Evolutionary conservation across 2,888 invertebrate genomes (phyloP), one percentile per base, ranked within the genome.

Genomic region (Papilio demoleus): DNA sequence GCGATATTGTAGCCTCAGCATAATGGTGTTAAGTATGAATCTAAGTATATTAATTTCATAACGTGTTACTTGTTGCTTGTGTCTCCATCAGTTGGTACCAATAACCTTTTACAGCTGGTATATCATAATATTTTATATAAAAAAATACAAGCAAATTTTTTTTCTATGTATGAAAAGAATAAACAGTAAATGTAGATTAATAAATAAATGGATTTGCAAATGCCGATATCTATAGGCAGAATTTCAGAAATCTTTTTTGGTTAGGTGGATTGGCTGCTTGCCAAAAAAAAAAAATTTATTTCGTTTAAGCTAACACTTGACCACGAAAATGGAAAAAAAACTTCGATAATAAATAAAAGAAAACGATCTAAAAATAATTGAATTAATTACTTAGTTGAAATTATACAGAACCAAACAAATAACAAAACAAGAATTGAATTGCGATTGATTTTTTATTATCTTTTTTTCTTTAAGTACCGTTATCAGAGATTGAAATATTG

Each of bases 401-500:
- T 2, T 17, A 17, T 56, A 56, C 53, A 4, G 53, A 56, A 56
- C 53, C 53, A 56, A 31, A 6, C 4, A n/a, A 17, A 31, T 31
- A 17, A n/a, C 2, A 53, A 31, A 31, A 31, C 2, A 56, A 31
- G 14, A 14, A 27, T 14, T 50, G 3, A 14, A 1, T 56, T 31
- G 1, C 9, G 53, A 31, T 56, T 56, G 53, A 9, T 56, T 56
- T 53, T 31, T 53, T 53, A 53, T 8, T 27, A 27, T 27, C 1
- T 22, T 24, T 56, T 31, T 31, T 56, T 31, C 2, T n/a, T n/a
- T 53, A 27, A 53, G 31, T 27, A 31, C 53, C 53, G 64, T 53
- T 53, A 40, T 64, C 53, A 56, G 17, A 65, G 38, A 64, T 42
- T 42, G 56, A 40, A 62, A 53, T 38, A 65, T 58, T 34, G 38